Conservation (phyloP, 2,888 invertebrate genomes). For the Coenonympha arcania region DNA sequence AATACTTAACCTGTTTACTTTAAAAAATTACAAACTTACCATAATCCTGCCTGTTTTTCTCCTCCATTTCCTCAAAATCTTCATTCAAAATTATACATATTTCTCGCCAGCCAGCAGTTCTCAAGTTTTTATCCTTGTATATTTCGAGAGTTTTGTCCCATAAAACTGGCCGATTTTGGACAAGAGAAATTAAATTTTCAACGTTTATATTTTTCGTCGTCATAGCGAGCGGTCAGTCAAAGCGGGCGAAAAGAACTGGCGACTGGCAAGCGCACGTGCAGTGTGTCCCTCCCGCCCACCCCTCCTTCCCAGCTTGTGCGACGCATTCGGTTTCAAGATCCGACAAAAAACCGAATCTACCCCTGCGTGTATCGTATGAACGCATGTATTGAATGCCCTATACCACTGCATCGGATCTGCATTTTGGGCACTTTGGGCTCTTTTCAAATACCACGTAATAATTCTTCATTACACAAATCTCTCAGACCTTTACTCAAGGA, state of each 20-base stretch:
- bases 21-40: background rate
- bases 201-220: background rate
- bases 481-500: too few species aligned
- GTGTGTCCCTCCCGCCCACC: background rate
- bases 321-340: conserved; percentile 1
- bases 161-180: conserved; percentile 31
- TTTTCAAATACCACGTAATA: too few species aligned
- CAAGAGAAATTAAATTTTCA: background rate
- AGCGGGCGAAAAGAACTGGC: background rate
- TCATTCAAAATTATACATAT: conserved; percentile 12
- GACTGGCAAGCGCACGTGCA: background rate
- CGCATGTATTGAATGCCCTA: too few species aligned
- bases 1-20: background rate
- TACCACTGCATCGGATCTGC: too few species aligned
- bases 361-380: too few species aligned
- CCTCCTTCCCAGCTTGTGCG: background rate
- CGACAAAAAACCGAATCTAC: too few species aligned
- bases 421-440: too few species aligned
- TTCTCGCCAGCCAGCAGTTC: conserved; percentile 30
- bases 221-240: background rate
- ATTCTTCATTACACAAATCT: too few species aligned
- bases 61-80: background rate
- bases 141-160: conserved; percentile 32
- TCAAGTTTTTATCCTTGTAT: conserved; percentile 30
- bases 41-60: background rate